phyloP scores from a whole-genome alignment of 2,888 invertebrate species.

The Ommatoiulus sabulosus region DNA sequence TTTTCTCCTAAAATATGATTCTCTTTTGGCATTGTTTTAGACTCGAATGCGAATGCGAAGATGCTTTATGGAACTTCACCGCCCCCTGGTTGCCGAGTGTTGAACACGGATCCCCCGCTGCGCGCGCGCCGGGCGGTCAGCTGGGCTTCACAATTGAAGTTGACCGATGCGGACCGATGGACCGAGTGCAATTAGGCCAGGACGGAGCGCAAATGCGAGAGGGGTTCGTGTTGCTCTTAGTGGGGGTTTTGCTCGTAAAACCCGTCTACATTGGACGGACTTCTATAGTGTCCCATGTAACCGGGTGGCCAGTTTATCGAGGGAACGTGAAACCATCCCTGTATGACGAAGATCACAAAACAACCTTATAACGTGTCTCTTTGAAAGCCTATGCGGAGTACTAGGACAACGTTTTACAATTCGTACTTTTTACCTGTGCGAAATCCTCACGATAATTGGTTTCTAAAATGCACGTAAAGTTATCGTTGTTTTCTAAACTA shows the following conservation, averaged over 20 bases:
- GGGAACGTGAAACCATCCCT: too few species aligned
- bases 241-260: background rate
- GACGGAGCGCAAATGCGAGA: background rate
- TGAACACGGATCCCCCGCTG: slow-evolving; percentile 8
- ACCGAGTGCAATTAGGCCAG: slow-evolving; percentile 25
- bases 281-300: background rate
- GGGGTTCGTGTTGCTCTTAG: background rate
- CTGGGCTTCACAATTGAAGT: background rate
- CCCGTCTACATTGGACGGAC: background rate
- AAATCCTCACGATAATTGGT: too few species aligned
- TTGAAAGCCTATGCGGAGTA: too few species aligned
- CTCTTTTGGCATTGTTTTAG: slow-evolving; percentile 31
- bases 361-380: too few species aligned
- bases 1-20: background rate
- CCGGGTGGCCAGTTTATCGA: background rate
- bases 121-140: background rate
- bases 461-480: too few species aligned
- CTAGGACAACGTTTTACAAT: too few species aligned
- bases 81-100: slow-evolving; percentile 35
- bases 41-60: background rate
- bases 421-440: too few species aligned
- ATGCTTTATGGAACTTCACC: slow-evolving; percentile 36
- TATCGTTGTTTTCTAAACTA: too few species aligned
- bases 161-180: slow-evolving; percentile 28
- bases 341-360: too few species aligned